Percentiles rank a stretch among this genome's conserved stretches.
These are phyloP conservation scores for Gymnocephalus cernua DNA, from an alignment of 2,113 vertebrate species.

Conservation along the genomic window DNA sequence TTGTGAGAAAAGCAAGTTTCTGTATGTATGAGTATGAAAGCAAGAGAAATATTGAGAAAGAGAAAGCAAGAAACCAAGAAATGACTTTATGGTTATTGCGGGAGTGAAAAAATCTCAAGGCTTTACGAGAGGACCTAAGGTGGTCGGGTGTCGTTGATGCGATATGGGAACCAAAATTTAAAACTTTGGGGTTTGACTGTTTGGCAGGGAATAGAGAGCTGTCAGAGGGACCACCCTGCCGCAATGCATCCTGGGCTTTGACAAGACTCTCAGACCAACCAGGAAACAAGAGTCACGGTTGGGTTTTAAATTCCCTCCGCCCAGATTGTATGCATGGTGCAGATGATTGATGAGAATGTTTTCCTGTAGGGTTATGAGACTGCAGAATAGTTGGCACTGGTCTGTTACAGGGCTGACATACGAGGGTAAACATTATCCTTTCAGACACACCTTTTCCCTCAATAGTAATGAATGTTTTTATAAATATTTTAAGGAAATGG, in stretches of 20 bases:
- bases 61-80: not conserved
- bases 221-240: slow-evolving; percentile 68
- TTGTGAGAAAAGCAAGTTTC: no score
- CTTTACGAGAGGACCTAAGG: slow-evolving; percentile 11
- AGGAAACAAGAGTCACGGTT: slow-evolving; percentile 62
- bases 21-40: no score
- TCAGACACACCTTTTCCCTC: slow-evolving; percentile 44
- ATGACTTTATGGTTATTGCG: slow-evolving; percentile 6
- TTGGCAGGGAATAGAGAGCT: slow-evolving; percentile 55
- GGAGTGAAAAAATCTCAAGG: slow-evolving; percentile 22
- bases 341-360: slow-evolving; percentile 75
- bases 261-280: slow-evolving; percentile 44
- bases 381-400: slow-evolving; percentile 51
- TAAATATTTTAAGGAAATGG: slow-evolving; percentile 25
- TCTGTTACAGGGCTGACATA: slow-evolving; percentile 11
- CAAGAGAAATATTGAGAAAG: not conserved
- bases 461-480: slow-evolving; percentile 24
- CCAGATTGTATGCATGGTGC: slow-evolving; percentile 44
- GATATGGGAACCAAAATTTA: slow-evolving; percentile 57
- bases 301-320: slow-evolving; percentile 67
- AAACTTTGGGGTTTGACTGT: slow-evolving; percentile 28
- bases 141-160: slow-evolving; percentile 24
- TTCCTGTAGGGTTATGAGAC: slow-evolving; percentile 61
- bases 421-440: slow-evolving; percentile 54
- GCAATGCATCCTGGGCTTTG: slow-evolving; percentile 58